Conservation (phyloP, 2,888 invertebrate species). For the Yponomeuta sedellus region DNA sequence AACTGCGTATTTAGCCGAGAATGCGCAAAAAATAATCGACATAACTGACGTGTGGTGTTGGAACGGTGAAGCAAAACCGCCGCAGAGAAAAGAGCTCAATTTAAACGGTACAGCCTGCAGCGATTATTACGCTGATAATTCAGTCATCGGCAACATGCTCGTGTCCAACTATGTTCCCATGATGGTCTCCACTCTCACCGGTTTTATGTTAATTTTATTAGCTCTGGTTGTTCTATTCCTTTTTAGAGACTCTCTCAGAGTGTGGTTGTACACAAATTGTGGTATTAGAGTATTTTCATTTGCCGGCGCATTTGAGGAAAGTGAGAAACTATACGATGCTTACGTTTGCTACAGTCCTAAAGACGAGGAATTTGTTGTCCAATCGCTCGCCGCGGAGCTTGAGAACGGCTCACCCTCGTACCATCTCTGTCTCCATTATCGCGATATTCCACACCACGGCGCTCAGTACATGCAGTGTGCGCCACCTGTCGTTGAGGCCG, state of each 20-base stretch:
- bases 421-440: conserved; percentile 91
- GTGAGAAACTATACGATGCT: conserved; percentile 92
- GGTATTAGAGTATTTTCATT: conserved; percentile 88
- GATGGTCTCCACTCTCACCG: conserved; percentile 86
- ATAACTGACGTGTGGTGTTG: conserved; percentile 88
- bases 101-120: conserved; percentile 91
- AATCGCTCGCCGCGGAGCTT: conserved; percentile 88
- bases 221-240: conserved; percentile 87
- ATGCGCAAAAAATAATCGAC: conserved; percentile 87
- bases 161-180: conserved; percentile 90
- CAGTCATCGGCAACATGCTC: conserved; percentile 88
- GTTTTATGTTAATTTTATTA: conserved; percentile 85
- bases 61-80: conserved; percentile 83
- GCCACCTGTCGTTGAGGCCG: conserved; percentile 88
- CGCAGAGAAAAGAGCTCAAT: conserved; percentile 87
- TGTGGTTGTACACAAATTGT: conserved; percentile 92
- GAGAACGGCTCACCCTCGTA: conserved; percentile 89
- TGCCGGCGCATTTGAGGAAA: conserved; percentile 83
- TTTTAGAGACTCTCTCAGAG: conserved; percentile 89
- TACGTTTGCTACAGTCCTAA: conserved; percentile 95
- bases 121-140: conserved; percentile 89
- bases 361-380: conserved; percentile 92
- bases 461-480: conserved; percentile 82
- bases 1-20: conserved; percentile 88
- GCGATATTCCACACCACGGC: conserved; percentile 87